Evolutionary conservation across 2,113 vertebrate species (phyloP).

Genomic region (Herpetotheres cachinnans): DNA sequence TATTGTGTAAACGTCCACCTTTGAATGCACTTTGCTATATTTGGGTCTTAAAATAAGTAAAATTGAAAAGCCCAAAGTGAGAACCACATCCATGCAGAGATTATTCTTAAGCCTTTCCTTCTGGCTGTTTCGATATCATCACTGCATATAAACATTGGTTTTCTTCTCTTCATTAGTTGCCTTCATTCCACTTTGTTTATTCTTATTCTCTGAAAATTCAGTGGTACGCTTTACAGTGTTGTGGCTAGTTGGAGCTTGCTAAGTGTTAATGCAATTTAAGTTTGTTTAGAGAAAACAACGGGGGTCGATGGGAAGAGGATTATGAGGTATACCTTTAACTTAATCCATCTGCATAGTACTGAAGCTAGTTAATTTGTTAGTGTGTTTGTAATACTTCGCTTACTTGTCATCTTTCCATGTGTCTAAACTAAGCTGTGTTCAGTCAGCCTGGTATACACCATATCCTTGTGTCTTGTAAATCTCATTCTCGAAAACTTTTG

Average conservation of each 20-base stretch:
- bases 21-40: slow-evolving; percentile 46
- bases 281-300: slow-evolving; percentile 59
- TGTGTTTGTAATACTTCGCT: slow-evolving; percentile 31
- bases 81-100: slow-evolving; percentile 84
- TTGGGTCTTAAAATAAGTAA: slow-evolving; percentile 35
- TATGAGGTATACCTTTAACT: slow-evolving; percentile 73
- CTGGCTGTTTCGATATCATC: slow-evolving; percentile 66
- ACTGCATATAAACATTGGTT: slow-evolving; percentile 44
- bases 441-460: slow-evolving; percentile 66
- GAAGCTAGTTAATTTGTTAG: background rate
- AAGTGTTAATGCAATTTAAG: slow-evolving; percentile 70
- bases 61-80: slow-evolving; percentile 17
- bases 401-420: background rate
- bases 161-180: slow-evolving; percentile 58
- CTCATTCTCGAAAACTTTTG: background rate
- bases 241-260: slow-evolving; percentile 84
- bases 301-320: slow-evolving; percentile 36
- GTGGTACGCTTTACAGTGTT: slow-evolving; percentile 77
- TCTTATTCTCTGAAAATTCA: slow-evolving; percentile 68
- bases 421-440: slow-evolving; percentile 28
- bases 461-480: slow-evolving; percentile 58
- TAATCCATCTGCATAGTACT: background rate
- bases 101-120: slow-evolving; percentile 72
- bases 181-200: slow-evolving; percentile 63
- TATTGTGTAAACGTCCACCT: slow-evolving; percentile 18